Evolutionary conservation across 2,797 vertebrate genomes (phyloP).

Genomic region (Lepilemur septentrionalis): DNA sequence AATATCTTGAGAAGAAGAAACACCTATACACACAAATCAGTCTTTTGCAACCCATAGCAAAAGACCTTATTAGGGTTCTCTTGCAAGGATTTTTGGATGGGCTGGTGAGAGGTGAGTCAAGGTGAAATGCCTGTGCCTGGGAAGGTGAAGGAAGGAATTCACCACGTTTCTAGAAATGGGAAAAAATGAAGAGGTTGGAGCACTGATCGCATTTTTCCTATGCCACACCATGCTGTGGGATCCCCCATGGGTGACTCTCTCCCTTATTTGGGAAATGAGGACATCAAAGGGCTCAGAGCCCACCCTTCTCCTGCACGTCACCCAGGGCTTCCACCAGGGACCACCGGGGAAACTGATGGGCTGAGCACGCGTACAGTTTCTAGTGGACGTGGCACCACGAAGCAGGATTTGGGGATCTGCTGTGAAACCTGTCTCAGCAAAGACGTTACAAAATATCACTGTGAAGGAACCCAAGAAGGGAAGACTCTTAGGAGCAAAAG

Average conservation of each 20-base stretch:
- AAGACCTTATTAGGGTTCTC: neutral
- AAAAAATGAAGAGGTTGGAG: neutral
- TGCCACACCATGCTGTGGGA: neutral
- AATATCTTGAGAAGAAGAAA: constrained; percentile 16
- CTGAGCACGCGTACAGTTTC: neutral
- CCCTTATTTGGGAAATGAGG: neutral
- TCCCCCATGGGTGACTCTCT: neutral
- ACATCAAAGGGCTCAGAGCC: neutral
- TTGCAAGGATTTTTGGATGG: neutral
- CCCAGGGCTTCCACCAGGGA: neutral
- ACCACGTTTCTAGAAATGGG: neutral
- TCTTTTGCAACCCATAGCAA: neutral
- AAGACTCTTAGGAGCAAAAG: neutral
- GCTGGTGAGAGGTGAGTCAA: neutral
- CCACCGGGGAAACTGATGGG: neutral
- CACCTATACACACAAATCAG: neutral
- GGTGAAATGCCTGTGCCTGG: neutral
- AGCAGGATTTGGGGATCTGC: neutral
- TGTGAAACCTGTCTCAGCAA: neutral
- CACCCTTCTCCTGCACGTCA: no score
- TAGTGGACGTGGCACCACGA: neutral
- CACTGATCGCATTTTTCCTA: neutral
- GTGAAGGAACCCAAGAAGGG: neutral
- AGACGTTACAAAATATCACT: neutral
- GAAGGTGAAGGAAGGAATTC: neutral